Base-by-base conservation (phyloP, 2,888 invertebrate genomes). In the Tortrix viridana region DNA sequence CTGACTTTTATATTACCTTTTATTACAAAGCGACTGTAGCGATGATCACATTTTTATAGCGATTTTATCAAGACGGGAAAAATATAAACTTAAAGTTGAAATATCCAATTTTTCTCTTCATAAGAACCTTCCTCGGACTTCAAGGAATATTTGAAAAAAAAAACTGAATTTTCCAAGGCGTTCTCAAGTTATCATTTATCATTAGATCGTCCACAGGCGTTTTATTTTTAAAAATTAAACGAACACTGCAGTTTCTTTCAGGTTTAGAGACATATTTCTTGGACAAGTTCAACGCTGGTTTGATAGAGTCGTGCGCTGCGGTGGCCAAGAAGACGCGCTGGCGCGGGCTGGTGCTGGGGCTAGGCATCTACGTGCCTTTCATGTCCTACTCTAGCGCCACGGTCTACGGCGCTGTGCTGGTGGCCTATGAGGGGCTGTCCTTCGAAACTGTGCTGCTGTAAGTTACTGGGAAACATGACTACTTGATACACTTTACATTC, bases 281-380 rank as follows among this genome's bases (percentile, higher is more conserved):
- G 7, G 76, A 89, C 7, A 91, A 89, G 57, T 95, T 95, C 73
- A 88, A 92, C 63, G 82, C 81, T 0, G 90, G 93, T 3, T 73
- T 95, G 55, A 75, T 72, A 0, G 80, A 82, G 1, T 93, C 95
- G 0, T 93, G 93, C 38, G 76, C 79, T 47, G 93, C 93, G 18
- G 93, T 94, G 0, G 83, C 89, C 3, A 89, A 89, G 61, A 94
- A 94, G 73, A 92, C 94, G 9, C 92, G 95, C 43, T 93, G 94
- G 80, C 92, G 96, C 16, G 96, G 96, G 0, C 68, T 95, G 23
- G 95, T 96, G 0, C 94, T 95, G 60, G 95, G 95, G 0, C 80
- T 96, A 60, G 95, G 96, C 0, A 94, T 95, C 62, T 93, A 95
- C 22, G 93, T 94, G 4, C 95, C 96, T 0, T 95, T 95, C 75